Percentiles rank a stretch among this genome's conserved stretches.
phyloP scores from a whole-genome alignment of 2,888 invertebrate species.

The Lottia gigantea region DNA sequence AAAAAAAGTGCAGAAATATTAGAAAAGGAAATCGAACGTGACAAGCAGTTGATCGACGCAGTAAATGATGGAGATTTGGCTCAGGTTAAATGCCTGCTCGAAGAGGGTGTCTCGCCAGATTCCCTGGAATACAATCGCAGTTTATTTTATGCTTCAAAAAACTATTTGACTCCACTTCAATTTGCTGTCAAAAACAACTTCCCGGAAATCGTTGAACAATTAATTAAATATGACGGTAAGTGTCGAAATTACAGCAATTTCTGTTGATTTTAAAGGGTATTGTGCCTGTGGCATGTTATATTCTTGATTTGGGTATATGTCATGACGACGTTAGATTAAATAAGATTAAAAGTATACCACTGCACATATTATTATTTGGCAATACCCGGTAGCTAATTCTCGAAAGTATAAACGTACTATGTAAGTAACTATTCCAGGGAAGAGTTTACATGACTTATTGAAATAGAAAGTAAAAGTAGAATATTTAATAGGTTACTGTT shows the following conservation, averaged over 20 bases:
- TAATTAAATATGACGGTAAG: constrained; percentile 55
- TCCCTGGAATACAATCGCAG: constrained; percentile 60
- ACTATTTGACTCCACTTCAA: constrained; percentile 63
- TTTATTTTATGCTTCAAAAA: constrained; percentile 63
- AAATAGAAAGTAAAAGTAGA: too few relatives aligned
- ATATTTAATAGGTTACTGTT: too few relatives aligned
- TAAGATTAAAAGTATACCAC: too few relatives aligned
- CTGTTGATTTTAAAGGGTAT: too few relatives aligned
- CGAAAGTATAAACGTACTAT: not conserved
- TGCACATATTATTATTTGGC: too few relatives aligned
- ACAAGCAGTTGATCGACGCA: constrained; percentile 50
- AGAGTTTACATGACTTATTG: too few relatives aligned
- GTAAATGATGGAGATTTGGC: constrained; percentile 45
- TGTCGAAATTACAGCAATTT: too few relatives aligned
- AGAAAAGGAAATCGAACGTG: constrained; percentile 48
- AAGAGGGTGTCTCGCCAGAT: constrained; percentile 55
- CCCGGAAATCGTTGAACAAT: constrained; percentile 39
- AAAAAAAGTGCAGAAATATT: constrained; percentile 20
- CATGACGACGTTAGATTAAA: too few relatives aligned
- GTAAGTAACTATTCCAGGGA: not conserved
- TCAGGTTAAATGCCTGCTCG: constrained; percentile 42
- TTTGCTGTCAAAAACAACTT: constrained; percentile 47
- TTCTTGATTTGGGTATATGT: too few relatives aligned
- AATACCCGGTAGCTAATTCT: too few relatives aligned
- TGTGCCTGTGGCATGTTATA: too few relatives aligned